phyloP scores from a whole-genome alignment of 2,797 vertebrate genomes.

The Caiman crocodilus region DNA sequence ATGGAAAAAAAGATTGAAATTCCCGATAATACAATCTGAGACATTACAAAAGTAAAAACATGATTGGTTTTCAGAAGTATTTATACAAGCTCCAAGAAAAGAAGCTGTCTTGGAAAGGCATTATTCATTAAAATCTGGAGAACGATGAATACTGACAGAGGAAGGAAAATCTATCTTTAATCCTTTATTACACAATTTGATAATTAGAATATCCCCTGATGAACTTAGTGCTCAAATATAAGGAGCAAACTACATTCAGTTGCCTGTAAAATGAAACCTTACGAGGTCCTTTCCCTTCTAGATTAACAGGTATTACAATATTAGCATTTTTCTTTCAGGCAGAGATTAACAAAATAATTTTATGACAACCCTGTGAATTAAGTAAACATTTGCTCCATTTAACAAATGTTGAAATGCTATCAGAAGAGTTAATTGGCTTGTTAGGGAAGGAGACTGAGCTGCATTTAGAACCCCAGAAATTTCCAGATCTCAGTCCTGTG shows the following conservation, averaged over 20 bases:
- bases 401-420: not conserved
- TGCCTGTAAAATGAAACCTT: not conserved
- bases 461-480: not conserved
- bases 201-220: conserved; percentile 2
- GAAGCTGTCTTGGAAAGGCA: not conserved
- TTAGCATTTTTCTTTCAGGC: not conserved
- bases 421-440: not conserved
- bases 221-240: not conserved
- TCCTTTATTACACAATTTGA: conserved; percentile 9
- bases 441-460: not conserved
- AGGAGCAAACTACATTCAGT: not conserved
- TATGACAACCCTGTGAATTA: not conserved
- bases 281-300: not conserved
- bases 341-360: not conserved
- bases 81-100: not conserved
- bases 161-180: conserved; percentile 9
- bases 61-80: not conserved
- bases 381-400: not conserved
- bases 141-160: not conserved
- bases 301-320: not conserved
- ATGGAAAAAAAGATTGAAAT: not conserved
- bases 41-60: not conserved
- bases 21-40: not conserved
- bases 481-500: not conserved
- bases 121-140: not conserved